Percentiles rank a stretch among this genome's conserved stretches.
These are phyloP conservation scores for Gymnocephalus cernua DNA, from an alignment of 2,113 vertebrate species.

Conservation along the genomic window DNA sequence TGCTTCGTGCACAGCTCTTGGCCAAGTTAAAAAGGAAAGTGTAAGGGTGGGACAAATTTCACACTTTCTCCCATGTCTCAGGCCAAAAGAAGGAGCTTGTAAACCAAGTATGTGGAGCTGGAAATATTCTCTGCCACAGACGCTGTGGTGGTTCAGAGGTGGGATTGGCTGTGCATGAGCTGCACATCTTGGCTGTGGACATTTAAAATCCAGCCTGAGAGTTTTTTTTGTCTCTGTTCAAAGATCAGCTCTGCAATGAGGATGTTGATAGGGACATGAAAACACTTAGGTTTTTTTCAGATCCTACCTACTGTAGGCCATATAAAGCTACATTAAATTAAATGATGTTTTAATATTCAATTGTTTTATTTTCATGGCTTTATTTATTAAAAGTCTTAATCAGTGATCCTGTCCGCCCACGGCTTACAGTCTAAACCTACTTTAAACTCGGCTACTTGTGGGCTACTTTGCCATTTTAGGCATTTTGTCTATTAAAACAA, in stretches of 20 bases:
- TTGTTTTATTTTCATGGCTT: not conserved
- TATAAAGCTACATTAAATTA: too few relatives aligned
- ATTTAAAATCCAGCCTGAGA: not conserved
- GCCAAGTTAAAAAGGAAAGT: constrained; percentile 68
- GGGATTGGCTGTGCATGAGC: not conserved
- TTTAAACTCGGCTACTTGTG: constrained; percentile 30
- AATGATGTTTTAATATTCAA: too few relatives aligned
- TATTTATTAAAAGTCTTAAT: not conserved
- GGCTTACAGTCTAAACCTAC: constrained; percentile 4
- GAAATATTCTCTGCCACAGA: constrained; percentile 34
- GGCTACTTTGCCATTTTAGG: constrained; percentile 20
- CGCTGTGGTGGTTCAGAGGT: not conserved
- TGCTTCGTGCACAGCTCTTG: constrained; percentile 66
- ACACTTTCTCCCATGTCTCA: constrained; percentile 72
- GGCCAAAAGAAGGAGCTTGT: constrained; percentile 59
- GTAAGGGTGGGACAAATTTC: constrained; percentile 67
- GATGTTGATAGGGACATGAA: not conserved
- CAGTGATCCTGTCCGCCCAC: not conserved
- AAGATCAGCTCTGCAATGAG: not conserved
- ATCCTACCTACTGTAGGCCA: too few relatives aligned
- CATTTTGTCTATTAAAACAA: constrained; percentile 5
- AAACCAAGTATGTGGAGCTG: constrained; percentile 46
- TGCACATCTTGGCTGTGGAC: not conserved
- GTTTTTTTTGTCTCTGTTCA: constrained; percentile 4
- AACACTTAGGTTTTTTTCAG: not conserved